phyloP scores from a whole-genome alignment of 2,797 vertebrate species.

The Lepus townsendii region DNA sequence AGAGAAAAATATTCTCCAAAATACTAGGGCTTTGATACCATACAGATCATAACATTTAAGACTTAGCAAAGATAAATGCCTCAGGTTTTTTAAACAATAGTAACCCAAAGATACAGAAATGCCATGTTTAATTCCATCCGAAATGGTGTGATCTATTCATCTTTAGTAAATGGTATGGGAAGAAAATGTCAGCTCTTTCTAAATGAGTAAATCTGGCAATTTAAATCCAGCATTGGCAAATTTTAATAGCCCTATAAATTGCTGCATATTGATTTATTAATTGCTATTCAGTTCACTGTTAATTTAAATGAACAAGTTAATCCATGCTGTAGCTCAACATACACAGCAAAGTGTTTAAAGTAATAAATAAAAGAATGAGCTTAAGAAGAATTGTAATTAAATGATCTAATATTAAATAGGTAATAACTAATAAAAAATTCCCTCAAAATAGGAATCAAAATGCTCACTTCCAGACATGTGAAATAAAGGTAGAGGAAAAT shows the following conservation, averaged over 20 bases:
- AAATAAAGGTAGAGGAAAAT: neutral
- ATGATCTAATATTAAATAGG: slow-evolving; percentile 32
- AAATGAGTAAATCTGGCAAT: slow-evolving; percentile 10
- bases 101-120: slow-evolving; percentile 33
- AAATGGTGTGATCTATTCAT: neutral
- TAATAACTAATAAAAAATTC: neutral
- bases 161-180: neutral
- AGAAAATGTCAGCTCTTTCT: slow-evolving; percentile 64
- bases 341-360: neutral
- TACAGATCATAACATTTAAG: slow-evolving; percentile 54
- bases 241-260: slow-evolving; percentile 40
- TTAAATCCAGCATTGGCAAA: neutral
- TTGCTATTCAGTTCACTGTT: neutral
- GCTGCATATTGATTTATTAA: neutral
- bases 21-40: neutral
- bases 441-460: neutral
- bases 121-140: slow-evolving; percentile 24
- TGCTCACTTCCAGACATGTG: neutral
- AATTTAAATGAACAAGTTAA: slow-evolving; percentile 46
- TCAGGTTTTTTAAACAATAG: slow-evolving; percentile 9
- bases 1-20: slow-evolving; percentile 56
- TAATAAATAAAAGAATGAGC: neutral
- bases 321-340: neutral
- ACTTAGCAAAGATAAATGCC: neutral
- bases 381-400: neutral